A percentile compares a stretch with the other conserved stretches of the same genome.
phyloP scores from a whole-genome alignment of 2,113 vertebrate genomes.

The Etheostoma cragini region DNA sequence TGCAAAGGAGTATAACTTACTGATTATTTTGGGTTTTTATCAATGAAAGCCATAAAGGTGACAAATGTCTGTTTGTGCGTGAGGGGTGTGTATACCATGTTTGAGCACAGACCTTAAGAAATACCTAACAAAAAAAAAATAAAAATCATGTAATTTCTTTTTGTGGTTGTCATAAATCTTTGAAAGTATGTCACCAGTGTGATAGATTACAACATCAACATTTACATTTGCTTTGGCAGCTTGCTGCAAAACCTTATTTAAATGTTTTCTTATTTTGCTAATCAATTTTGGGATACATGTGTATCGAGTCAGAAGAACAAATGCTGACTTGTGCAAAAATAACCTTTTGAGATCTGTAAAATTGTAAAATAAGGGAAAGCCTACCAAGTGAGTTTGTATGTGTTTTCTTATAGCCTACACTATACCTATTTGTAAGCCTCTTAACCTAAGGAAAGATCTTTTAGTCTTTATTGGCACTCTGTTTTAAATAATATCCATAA shows the following conservation, averaged over 20 bases:
- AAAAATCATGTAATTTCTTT: slow-evolving; percentile 30
- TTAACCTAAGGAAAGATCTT: slow-evolving; percentile 5
- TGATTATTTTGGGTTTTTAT: slow-evolving; percentile 61
- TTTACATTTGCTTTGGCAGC: background rate
- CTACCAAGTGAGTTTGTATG: background rate
- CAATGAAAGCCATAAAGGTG: slow-evolving; percentile 73
- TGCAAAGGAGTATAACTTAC: slow-evolving; percentile 53
- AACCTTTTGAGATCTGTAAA: no score
- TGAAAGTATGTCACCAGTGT: background rate
- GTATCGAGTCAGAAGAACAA: background rate
- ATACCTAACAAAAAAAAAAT: slow-evolving; percentile 52
- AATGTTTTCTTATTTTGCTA: background rate
- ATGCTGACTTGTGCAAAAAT: background rate
- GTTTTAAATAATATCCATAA: background rate
- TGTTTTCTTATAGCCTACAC: background rate
- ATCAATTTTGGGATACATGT: background rate
- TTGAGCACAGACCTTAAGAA: slow-evolving; percentile 60
- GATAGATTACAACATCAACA: background rate
- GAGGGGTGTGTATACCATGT: slow-evolving; percentile 32
- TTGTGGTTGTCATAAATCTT: slow-evolving; percentile 46
- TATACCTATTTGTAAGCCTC: background rate
- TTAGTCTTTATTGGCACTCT: background rate
- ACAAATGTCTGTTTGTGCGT: slow-evolving; percentile 47
- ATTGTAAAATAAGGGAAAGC: no score
- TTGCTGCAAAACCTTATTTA: background rate